Evolutionary conservation across 1,140 invertebrate genomes (phyloP), one percentile per base, ranked within the genome.

Genomic region (Ectropis grisescens): DNA sequence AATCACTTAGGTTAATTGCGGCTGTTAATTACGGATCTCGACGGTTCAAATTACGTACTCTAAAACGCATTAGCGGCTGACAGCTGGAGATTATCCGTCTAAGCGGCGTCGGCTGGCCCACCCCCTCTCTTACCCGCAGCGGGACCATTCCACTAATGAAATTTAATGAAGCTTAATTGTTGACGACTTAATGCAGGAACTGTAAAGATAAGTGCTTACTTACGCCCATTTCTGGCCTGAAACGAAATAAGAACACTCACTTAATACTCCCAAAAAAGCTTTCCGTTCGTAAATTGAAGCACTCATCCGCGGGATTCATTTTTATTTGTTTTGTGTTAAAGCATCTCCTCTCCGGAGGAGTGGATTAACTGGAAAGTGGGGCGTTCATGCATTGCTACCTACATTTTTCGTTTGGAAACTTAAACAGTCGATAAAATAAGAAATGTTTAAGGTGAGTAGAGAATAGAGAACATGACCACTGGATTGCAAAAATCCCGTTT

Each of bases 11-110:
- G 58, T 75, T 74, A 75, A 81, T 81, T 78, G 74, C 72, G 52
- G 54, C 57, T 57, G 71, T 76, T 81, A 81, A 81, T 81, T 78
- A 75, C 75, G 64, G 75, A 78, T 78, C 70, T 78, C 66, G 75
- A 66, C 69, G 72, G 70, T 74, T 81, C 75, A 81, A 81, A 81
- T 81, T 78, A 78, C 75, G 75, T 81, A 81, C 75, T 81, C 75
- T 81, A 81, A 81, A 81, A 81, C 69, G 70, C 75, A 78, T 80
- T 80, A 80, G 70, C 60, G 65, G 47, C 62, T 81, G 75, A 81
- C 75, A 81, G 75, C 62, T 74, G 70, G 62, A 81, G 75, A 81
- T 78, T 78, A 78, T 81, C 75, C 72, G 58, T 71, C 75, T 75
- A 74, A 71, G 66, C 64, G 50, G 54, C n/a, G 37, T 41, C 47